Conservation (phyloP, 2,797 vertebrate genomes). For the Steatocranus sp. region DNA sequence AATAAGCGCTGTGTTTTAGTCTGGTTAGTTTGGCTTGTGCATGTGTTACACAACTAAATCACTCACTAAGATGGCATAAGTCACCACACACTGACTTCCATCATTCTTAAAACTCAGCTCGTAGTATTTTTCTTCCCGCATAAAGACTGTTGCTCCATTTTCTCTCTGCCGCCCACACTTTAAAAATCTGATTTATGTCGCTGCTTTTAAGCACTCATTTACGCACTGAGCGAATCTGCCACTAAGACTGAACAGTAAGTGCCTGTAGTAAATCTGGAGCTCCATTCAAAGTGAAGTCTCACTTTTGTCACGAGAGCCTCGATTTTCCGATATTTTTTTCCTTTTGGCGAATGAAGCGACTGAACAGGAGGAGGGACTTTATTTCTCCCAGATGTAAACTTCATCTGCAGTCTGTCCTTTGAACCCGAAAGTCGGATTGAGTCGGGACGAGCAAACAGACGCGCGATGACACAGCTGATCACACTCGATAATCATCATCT, state of each 20-base stretch:
- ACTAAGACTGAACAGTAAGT: not conserved
- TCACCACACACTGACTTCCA: not conserved
- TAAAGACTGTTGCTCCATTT: not conserved
- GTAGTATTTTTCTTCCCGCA: not conserved
- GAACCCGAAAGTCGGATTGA: not conserved
- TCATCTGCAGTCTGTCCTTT: not conserved
- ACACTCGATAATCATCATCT: slow-evolving; percentile 1
- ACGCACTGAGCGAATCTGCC: not conserved
- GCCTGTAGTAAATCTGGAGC: not conserved
- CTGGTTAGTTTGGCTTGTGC: not conserved
- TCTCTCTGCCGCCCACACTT: not conserved
- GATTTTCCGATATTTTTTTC: not conserved
- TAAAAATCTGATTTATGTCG: not conserved
- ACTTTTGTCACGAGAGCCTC: not conserved
- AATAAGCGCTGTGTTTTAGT: not conserved
- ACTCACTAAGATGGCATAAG: not conserved
- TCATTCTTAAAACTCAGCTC: not conserved
- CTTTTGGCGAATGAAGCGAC: not conserved
- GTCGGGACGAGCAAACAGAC: not conserved
- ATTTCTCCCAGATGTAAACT: not conserved
- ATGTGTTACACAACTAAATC: not conserved
- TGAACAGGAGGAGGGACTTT: not conserved
- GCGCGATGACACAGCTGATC: not conserved
- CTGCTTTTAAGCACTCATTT: not conserved
- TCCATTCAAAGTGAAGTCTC: not conserved